Conservation (phyloP, 2,797 vertebrate species). For the Natrix natrix region DNA sequence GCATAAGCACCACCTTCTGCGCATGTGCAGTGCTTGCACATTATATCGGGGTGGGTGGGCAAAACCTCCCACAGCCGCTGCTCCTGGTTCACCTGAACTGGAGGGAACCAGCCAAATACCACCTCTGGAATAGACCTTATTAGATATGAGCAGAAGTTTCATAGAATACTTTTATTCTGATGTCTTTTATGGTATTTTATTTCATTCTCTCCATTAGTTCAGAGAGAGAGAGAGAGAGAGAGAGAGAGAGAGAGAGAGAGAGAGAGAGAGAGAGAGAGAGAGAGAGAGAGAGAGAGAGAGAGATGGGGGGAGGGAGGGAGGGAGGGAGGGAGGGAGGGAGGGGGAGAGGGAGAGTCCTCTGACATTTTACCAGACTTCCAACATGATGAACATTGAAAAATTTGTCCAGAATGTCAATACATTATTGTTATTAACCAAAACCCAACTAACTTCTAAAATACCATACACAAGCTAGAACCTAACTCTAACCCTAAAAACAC, state of each 20-base stretch:
- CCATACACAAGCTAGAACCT: neutral
- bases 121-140: neutral
- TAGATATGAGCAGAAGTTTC: neutral
- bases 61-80: too few relatives aligned
- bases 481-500: neutral
- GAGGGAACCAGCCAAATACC: too few relatives aligned
- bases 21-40: too few relatives aligned
- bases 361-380: neutral
- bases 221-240: neutral
- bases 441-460: neutral
- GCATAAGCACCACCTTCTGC: too few relatives aligned
- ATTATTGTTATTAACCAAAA: neutral
- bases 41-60: too few relatives aligned
- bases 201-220: neutral
- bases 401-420: neutral
- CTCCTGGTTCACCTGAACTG: too few relatives aligned
- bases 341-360: neutral
- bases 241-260: neutral
- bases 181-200: neutral
- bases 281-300: neutral
- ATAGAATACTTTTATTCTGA: neutral
- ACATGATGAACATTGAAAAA: neutral
- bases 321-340: too few relatives aligned
- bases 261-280: rapidly evolving
- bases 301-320: neutral